Percentiles rank a stretch among this genome's conserved stretches.
Evolutionary conservation across 2,888 invertebrate genomes (phyloP).

Genomic region (Ormyrus thymus): DNA sequence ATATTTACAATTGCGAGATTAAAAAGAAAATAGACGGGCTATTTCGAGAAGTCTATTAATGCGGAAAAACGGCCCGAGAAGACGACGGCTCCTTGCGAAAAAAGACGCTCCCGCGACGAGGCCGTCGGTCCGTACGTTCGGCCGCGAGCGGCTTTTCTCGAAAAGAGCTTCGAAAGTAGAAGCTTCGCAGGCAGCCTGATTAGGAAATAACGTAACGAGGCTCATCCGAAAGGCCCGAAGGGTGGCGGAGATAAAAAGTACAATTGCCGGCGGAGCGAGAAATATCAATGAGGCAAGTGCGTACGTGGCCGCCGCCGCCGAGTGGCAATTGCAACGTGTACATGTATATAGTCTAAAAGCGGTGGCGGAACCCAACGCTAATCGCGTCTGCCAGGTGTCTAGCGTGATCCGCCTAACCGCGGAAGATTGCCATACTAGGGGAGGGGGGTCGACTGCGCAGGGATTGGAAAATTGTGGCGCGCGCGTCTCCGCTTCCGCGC

Average conservation of each 20-base stretch:
- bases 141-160: no score
- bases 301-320: neutral
- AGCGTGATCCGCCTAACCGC: conserved; percentile 43
- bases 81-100: no score
- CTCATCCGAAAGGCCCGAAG: no score
- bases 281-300: neutral
- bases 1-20: no score
- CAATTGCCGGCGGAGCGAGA: conserved; percentile 4
- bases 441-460: conserved; percentile 10
- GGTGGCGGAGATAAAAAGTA: neutral
- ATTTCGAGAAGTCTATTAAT: no score
- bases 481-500: conserved; percentile 40
- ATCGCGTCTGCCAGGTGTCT: conserved; percentile 55
- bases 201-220: no score
- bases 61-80: no score
- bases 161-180: no score
- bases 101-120: no score
- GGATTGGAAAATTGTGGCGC: conserved; percentile 51
- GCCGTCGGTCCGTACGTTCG: no score
- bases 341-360: neutral
- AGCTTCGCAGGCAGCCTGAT: no score
- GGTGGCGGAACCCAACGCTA: conserved; percentile 3
- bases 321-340: conserved; percentile 17
- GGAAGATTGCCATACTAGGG: conserved; percentile 24
- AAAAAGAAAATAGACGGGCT: no score